A percentile compares a stretch with the other conserved stretches of the same genome.
Conservation (phyloP, 2,113 vertebrate genomes). For the Rhea americana region DNA sequence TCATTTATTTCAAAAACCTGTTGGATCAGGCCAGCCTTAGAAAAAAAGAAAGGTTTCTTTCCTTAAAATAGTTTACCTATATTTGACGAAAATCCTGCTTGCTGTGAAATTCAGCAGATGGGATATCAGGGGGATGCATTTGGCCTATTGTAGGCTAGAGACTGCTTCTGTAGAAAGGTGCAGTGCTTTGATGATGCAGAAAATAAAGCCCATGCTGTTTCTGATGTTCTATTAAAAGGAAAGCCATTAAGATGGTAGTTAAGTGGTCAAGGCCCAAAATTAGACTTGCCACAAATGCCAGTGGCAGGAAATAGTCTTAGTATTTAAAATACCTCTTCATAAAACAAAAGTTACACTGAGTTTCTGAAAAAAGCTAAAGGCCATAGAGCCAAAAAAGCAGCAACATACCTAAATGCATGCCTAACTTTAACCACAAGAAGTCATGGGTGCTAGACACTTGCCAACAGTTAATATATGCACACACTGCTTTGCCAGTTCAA, state of each 20-base stretch:
- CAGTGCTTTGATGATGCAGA: conserved; percentile 36
- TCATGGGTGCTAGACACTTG: background rate
- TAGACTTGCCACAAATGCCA: conserved; percentile 42
- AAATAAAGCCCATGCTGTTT: conserved; percentile 50
- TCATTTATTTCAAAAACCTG: background rate
- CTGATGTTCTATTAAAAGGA: conserved; percentile 43
- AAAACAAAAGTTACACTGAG: conserved; percentile 9
- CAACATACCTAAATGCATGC: background rate
- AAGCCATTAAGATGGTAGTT: conserved; percentile 31
- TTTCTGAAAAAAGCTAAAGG: background rate
- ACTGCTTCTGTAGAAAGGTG: background rate
- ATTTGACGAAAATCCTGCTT: conserved; percentile 16
- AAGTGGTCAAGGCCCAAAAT: conserved; percentile 50
- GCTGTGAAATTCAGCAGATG: conserved; percentile 53
- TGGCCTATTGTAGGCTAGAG: conserved; percentile 18
- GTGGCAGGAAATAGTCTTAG: background rate
- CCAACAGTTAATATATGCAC: background rate
- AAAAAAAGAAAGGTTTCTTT: background rate
- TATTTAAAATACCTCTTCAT: conserved; percentile 7
- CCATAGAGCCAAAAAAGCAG: background rate
- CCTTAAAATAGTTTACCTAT: background rate
- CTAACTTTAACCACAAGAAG: background rate
- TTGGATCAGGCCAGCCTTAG: background rate
- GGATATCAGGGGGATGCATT: conserved; percentile 31
- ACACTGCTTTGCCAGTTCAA: background rate